Evolutionary conservation across 2,797 vertebrate species (phyloP).

Genomic region (Darevskia mixta): DNA sequence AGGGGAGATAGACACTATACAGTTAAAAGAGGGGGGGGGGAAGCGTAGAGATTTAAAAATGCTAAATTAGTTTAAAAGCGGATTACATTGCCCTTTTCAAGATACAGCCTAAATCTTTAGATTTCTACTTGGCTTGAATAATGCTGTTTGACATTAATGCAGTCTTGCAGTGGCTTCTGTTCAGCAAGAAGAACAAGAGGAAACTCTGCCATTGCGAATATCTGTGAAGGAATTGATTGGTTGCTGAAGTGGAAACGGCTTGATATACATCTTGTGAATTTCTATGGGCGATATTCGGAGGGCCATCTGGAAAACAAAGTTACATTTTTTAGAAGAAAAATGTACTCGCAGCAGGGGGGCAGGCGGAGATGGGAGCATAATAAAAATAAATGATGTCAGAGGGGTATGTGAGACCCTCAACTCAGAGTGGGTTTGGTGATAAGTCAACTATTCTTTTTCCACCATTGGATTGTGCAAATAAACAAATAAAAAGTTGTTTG

Average conservation of each 20-base stretch:
- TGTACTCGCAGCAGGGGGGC: background rate
- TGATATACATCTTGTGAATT: conserved; percentile 31
- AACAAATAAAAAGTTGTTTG: conserved; percentile 7
- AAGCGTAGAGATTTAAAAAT: conserved; percentile 32
- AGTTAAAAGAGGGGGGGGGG: background rate
- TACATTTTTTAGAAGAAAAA: background rate
- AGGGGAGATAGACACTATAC: conserved; percentile 28
- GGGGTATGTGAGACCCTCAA: conserved; percentile 16
- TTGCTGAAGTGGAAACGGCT: conserved; percentile 47
- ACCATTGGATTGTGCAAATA: conserved; percentile 14
- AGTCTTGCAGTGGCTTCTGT: conserved; percentile 57
- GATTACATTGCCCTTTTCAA: conserved; percentile 59
- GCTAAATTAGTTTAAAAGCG: conserved; percentile 57
- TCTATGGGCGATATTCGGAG: background rate
- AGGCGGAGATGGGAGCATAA: background rate
- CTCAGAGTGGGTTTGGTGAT: conserved; percentile 18
- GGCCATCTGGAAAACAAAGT: background rate
- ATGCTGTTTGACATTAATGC: conserved; percentile 63
- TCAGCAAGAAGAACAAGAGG: conserved; percentile 48
- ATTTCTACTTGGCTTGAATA: conserved; percentile 64
- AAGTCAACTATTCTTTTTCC: conserved; percentile 39
- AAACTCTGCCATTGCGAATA: conserved; percentile 59
- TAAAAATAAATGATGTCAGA: conserved; percentile 6
- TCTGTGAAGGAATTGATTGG: conserved; percentile 57
- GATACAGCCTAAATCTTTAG: conserved; percentile 49